These are phyloP conservation scores for Psittacula cyanocephala DNA, from an alignment of 2,113 vertebrate genomes.

Conservation along the genomic window DNA sequence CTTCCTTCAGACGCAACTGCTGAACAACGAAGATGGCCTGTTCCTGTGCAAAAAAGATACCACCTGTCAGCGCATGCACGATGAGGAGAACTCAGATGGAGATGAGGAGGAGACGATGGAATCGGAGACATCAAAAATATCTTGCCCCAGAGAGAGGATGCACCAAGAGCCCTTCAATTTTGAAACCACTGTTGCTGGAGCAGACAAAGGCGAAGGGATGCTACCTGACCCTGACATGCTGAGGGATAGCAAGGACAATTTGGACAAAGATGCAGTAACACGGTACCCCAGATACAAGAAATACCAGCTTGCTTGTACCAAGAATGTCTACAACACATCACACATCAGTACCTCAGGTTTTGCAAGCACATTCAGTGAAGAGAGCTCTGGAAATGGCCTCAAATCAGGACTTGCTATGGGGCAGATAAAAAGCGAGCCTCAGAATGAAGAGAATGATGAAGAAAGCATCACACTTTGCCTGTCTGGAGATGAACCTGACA, in stretches of 20 bases:
- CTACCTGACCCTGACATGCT: slow-evolving; percentile 72
- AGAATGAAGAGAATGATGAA: slow-evolving; percentile 86
- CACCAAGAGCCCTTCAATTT: slow-evolving; percentile 80
- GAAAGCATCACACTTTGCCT: slow-evolving; percentile 89
- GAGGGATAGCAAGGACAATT: slow-evolving; percentile 82
- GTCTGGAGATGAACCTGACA: slow-evolving; percentile 88
- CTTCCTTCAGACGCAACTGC: slow-evolving; percentile 95
- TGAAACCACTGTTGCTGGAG: slow-evolving; percentile 69
- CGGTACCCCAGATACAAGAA: slow-evolving; percentile 98
- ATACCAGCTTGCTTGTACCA: slow-evolving; percentile 97
- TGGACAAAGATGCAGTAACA: slow-evolving; percentile 83
- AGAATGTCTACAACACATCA: slow-evolving; percentile 95
- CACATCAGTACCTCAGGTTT: slow-evolving; percentile 99
- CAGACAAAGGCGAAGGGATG: slow-evolving; percentile 78
- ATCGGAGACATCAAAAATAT: slow-evolving; percentile 79
- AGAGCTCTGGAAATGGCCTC: slow-evolving; percentile 73
- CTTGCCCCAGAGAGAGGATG: slow-evolving; percentile 81
- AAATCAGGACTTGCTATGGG: slow-evolving; percentile 81
- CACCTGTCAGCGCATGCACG: slow-evolving; percentile 74
- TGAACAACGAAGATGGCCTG: slow-evolving; percentile 89
- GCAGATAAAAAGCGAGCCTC: slow-evolving; percentile 89
- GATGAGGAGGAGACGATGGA: slow-evolving; percentile 83
- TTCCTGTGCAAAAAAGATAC: slow-evolving; percentile 87
- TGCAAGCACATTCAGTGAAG: slow-evolving; percentile 93
- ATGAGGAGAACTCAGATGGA: slow-evolving; percentile 81